Conservation (phyloP, 1,140 invertebrate genomes). For the Proales similis region DNA sequence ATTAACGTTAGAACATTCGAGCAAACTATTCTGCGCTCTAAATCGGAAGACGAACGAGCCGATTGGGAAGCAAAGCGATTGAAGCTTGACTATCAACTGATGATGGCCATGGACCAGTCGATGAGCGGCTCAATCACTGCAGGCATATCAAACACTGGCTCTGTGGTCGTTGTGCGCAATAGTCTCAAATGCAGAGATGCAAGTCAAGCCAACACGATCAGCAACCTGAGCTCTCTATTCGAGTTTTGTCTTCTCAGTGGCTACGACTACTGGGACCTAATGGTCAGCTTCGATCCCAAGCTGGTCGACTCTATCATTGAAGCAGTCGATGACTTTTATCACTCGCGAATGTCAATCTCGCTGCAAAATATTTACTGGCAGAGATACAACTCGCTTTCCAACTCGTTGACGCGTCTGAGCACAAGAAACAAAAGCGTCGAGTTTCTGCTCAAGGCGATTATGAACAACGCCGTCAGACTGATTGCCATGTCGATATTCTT, state of each 20-base stretch:
- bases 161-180: too few relatives aligned
- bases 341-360: not conserved
- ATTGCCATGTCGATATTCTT: constrained; percentile 11
- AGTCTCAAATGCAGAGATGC: not conserved
- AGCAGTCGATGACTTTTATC: constrained; percentile 14
- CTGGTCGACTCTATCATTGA: constrained; percentile 13
- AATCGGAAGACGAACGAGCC: too few relatives aligned
- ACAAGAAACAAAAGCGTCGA: not conserved
- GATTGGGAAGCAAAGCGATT: too few relatives aligned
- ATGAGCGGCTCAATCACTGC: too few relatives aligned
- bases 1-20: constrained; percentile 6
- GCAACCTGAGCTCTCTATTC: constrained; percentile 9
- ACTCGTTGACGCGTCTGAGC: not conserved
- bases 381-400: not conserved
- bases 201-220: not conserved
- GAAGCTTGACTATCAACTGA: too few relatives aligned
- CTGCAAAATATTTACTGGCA: constrained; percentile 14
- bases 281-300: constrained; percentile 10
- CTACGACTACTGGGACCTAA: constrained; percentile 19
- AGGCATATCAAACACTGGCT: too few relatives aligned
- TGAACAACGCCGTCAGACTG: not conserved
- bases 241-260: constrained; percentile 8
- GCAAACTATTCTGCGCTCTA: too few relatives aligned
- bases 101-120: too few relatives aligned
- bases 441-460: constrained; percentile 1